A percentile compares a stretch with the other conserved stretches of the same genome.
Conservation (phyloP, 2,113 vertebrate genomes). For the Eulemur macaco region DNA sequence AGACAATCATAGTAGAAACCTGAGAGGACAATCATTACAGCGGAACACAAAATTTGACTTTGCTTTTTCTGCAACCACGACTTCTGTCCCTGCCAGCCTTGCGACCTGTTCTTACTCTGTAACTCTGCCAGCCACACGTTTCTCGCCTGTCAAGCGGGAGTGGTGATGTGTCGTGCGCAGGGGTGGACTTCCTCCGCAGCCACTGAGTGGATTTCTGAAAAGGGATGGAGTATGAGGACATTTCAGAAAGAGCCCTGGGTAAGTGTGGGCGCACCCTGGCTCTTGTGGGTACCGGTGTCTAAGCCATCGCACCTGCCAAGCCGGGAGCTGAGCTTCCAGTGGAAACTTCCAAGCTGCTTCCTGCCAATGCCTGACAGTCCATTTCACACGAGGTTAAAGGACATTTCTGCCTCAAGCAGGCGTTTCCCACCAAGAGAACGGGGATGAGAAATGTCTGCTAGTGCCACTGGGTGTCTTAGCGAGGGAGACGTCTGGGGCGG, state of each 20-base stretch:
- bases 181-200: accelerated
- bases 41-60: neutral
- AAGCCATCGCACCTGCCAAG: neutral
- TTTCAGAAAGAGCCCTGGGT: neutral
- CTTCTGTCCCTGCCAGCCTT: neutral
- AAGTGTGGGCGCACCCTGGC: neutral
- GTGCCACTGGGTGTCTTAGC: neutral
- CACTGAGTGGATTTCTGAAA: neutral
- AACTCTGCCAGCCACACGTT: neutral
- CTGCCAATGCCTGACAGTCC: neutral
- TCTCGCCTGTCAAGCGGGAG: neutral
- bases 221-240: neutral
- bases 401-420: neutral
- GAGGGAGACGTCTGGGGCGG: neutral
- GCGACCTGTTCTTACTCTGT: neutral
- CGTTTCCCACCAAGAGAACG: neutral
- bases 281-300: neutral
- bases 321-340: neutral
- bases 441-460: neutral
- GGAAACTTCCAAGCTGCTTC: neutral
- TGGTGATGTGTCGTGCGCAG: accelerated
- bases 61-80: neutral
- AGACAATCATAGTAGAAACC: neutral
- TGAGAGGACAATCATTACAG: too few species aligned
- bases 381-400: neutral